A percentile compares a stretch with the other conserved stretches of the same genome.
Conservation (phyloP, 2,888 invertebrate genomes). For the Arenicola marina region DNA sequence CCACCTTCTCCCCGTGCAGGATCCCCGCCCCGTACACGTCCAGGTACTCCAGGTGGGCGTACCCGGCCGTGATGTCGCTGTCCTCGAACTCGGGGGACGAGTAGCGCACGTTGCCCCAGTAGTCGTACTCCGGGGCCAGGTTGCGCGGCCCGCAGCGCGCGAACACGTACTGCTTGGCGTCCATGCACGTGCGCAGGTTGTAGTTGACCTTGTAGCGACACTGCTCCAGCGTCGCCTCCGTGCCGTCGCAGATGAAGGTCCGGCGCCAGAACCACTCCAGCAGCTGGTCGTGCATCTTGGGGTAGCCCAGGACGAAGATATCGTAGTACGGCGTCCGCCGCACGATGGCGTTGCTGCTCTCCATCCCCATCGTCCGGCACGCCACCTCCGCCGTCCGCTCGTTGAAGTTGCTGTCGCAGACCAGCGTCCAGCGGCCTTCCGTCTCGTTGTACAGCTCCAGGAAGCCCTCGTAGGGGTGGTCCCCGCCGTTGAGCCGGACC, state of each 20-base stretch:
- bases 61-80: constrained; percentile 61
- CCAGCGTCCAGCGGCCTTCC: constrained; percentile 93
- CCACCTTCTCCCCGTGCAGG: constrained; percentile 90
- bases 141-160: constrained; percentile 77
- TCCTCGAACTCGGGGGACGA: constrained; percentile 88
- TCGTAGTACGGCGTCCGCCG: constrained; percentile 66
- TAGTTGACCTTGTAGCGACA: constrained; percentile 79
- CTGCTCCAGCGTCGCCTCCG: constrained; percentile 60
- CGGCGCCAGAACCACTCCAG: constrained; percentile 53
- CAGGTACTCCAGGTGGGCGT: constrained; percentile 75
- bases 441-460: constrained; percentile 94
- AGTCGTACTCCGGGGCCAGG: constrained; percentile 42
- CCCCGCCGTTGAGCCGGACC: constrained; percentile 75
- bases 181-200: constrained; percentile 67
- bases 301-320: constrained; percentile 53
- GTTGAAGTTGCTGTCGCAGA: constrained; percentile 91
- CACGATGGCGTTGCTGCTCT: constrained; percentile 86
- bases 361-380: constrained; percentile 88
- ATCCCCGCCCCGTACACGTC: constrained; percentile 92
- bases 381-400: constrained; percentile 96
- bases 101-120: constrained; percentile 93
- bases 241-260: constrained; percentile 57
- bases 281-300: constrained; percentile 53
- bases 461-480: constrained; percentile 80
- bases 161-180: constrained; percentile 85